Base-by-base conservation (phyloP, 2,888 invertebrate genomes). In the Branchellion lobata region DNA sequence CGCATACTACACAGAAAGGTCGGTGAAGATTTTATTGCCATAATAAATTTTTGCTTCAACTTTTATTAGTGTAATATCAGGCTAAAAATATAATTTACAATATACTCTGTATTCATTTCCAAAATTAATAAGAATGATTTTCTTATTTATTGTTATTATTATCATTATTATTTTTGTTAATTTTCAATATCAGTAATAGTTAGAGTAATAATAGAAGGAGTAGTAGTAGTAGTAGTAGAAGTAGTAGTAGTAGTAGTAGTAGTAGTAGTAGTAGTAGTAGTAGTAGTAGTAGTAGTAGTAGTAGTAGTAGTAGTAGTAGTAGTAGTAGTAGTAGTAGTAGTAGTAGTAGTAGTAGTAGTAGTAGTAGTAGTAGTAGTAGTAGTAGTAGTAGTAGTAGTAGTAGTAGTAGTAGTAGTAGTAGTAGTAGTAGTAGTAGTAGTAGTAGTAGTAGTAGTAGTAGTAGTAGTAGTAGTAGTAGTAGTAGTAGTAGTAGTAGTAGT, bases 401-500 rank as follows among this genome's bases (percentile, higher is more conserved):
- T 65, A 65, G 65, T 65, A 65, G 65, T 65, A 65, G 65, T 65
- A 65, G 65, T 65, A 65, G 65, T 65, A 65, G 65, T 65, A 65
- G 65, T 65, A 65, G 65, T 65, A 65, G 65, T 65, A 65, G 65
- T 65, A 65, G 65, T 65, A 65, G 65, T 65, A 65, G 65, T 65
- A 65, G 65, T 65, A 65, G 65, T 65, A 65, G 65, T 65, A 65
- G 65, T 65, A 65, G 85, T 85, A 79, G 84, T 85, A 85, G 83
- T 75, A 76, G 57, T 79, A 74, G 73, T 79, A 57, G 77, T 79
- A 79, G 83, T 75, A 79, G 51, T 75, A 74, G 73, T 79, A 79
- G 77, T 79, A 79, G 79, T 79, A 79, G 79, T 53, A 79, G 79
- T 76, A 79, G 77, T 79, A 79, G 79, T 53, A 79, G 77, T 79